These are phyloP conservation scores for Dryobotodes eremita DNA, from an alignment of 2,888 invertebrate species.

Conservation along the genomic window DNA sequence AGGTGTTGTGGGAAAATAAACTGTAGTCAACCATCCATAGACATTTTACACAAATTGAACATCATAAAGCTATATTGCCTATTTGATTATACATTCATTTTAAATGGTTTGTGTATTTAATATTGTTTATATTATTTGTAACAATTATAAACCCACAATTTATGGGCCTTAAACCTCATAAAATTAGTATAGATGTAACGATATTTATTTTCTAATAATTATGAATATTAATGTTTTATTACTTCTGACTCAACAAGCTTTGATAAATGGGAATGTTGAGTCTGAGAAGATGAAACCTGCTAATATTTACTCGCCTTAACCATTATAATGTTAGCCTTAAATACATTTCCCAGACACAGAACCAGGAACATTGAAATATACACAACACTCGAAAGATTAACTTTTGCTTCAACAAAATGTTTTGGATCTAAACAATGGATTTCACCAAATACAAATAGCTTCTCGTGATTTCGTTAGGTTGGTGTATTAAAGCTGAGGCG, in stretches of 20 bases:
- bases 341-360: neutral
- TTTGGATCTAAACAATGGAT: conserved; percentile 65
- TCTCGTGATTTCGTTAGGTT: conserved; percentile 68
- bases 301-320: neutral
- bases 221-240: conserved; percentile 65
- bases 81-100: conserved; percentile 73
- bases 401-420: conserved; percentile 53
- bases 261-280: conserved; percentile 48
- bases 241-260: conserved; percentile 33
- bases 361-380: conserved; percentile 22
- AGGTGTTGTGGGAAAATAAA: conserved; percentile 82
- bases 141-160: conserved; percentile 63
- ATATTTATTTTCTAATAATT: conserved; percentile 65
- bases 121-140: conserved; percentile 71
- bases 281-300: neutral
- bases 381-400: conserved; percentile 42
- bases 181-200: conserved; percentile 57
- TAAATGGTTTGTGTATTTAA: conserved; percentile 75
- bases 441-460: conserved; percentile 65
- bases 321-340: neutral
- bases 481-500: conserved; percentile 79
- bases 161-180: conserved; percentile 59
- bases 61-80: conserved; percentile 70
- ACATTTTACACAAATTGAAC: conserved; percentile 65
- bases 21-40: conserved; percentile 68